These are phyloP conservation scores for Leptinotarsa haldemani DNA, from an alignment of 2,888 invertebrate genomes.

Conservation along the genomic window DNA sequence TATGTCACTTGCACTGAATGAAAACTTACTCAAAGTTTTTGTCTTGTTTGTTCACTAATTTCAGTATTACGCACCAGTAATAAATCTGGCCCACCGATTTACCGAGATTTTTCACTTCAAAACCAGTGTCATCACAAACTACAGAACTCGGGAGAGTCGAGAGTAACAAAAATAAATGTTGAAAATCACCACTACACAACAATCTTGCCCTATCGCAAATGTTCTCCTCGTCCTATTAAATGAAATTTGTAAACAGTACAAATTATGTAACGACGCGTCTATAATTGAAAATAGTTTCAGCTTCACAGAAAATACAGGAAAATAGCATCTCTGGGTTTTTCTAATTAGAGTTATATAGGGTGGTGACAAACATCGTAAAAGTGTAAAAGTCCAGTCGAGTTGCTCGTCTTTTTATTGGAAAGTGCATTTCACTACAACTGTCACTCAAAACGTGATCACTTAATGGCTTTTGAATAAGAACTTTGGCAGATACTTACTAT, in stretches of 20 bases:
- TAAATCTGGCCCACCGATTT: too few species aligned
- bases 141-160: too few species aligned
- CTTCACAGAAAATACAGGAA: not conserved
- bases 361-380: not conserved
- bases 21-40: too few species aligned
- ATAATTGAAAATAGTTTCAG: conserved; percentile 11
- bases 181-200: not conserved
- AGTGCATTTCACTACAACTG: not conserved
- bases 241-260: not conserved
- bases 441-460: too few species aligned
- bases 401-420: not conserved
- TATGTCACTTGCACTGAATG: too few species aligned
- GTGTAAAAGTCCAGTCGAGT: not conserved
- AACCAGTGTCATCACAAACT: too few species aligned
- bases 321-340: not conserved
- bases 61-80: too few species aligned
- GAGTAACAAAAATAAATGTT: not conserved
- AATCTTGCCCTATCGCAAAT: not conserved
- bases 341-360: not conserved
- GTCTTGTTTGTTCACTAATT: too few species aligned
- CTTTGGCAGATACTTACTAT: too few species aligned
- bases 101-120: too few species aligned
- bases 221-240: not conserved
- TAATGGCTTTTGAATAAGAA: too few species aligned
- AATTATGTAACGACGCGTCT: conserved; percentile 7